phyloP scores from a whole-genome alignment of 2,797 vertebrate species.

The Cryptoblepharus egeriae region DNA sequence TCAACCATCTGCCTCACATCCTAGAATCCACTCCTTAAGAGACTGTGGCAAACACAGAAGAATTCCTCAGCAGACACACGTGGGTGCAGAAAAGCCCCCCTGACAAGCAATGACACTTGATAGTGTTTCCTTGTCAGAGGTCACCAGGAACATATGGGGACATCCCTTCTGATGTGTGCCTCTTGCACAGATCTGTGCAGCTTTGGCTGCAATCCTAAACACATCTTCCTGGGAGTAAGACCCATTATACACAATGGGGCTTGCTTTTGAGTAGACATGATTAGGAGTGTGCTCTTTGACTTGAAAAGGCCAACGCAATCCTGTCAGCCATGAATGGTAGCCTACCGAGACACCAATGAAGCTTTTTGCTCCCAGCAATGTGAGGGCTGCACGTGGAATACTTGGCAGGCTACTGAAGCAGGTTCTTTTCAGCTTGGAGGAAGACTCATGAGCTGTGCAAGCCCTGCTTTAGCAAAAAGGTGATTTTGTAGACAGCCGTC shows the following conservation, averaged over 20 bases:
- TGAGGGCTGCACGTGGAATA: not conserved
- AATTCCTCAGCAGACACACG: not conserved
- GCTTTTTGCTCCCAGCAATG: not conserved
- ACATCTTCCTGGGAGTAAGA: too few species aligned
- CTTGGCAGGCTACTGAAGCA: not conserved
- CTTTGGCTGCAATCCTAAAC: too few species aligned
- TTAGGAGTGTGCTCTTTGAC: too few species aligned
- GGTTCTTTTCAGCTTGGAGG: not conserved
- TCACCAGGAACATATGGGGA: not conserved
- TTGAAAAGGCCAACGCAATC: not conserved
- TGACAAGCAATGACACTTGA: too few species aligned
- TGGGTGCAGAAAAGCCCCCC: not conserved
- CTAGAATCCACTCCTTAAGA: not conserved
- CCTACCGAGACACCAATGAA: not conserved
- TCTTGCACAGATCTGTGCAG: not conserved
- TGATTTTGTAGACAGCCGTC: not conserved
- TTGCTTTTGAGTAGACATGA: too few species aligned
- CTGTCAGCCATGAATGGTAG: not conserved
- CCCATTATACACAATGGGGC: too few species aligned
- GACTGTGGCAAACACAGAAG: not conserved
- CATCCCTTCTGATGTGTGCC: too few species aligned
- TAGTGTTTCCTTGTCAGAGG: not conserved
- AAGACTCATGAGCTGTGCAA: not conserved
- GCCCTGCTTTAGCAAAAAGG: not conserved
- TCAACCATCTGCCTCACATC: not conserved